Conservation (phyloP, 2,113 vertebrate genomes). For the Tyrannus savana region DNA sequence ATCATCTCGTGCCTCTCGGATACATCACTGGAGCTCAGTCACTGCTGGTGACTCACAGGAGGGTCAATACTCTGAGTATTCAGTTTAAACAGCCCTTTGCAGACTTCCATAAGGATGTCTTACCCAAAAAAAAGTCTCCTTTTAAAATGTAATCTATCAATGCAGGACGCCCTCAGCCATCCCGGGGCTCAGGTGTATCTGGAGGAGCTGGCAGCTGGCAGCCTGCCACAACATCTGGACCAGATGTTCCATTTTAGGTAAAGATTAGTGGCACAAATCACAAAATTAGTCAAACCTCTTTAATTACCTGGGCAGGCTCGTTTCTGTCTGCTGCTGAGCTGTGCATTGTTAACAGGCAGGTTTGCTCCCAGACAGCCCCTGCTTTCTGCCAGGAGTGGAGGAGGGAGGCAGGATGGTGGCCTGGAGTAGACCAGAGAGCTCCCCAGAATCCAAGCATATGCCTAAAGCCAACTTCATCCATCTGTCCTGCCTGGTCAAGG, state of each 20-base stretch:
- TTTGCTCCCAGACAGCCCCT: accelerated
- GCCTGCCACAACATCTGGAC: conserved; percentile 44
- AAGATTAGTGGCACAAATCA: not conserved
- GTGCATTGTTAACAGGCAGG: not conserved
- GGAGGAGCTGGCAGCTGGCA: not conserved
- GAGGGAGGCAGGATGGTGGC: not conserved
- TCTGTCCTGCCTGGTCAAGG: not conserved
- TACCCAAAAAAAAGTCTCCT: not conserved
- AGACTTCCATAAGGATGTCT: not conserved
- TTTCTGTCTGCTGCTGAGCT: not conserved
- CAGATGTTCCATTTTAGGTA: conserved; percentile 30
- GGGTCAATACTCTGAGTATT: not conserved
- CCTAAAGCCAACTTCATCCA: not conserved
- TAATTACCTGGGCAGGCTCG: not conserved
- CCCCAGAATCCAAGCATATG: not conserved
- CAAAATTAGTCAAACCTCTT: not conserved
- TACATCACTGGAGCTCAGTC: not conserved
- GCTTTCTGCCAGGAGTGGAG: not conserved
- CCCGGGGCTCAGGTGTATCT: accelerated
- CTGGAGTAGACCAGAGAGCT: not conserved
- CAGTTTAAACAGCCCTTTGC: not conserved
- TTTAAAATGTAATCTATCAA: not conserved
- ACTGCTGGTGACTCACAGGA: not conserved
- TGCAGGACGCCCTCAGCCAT: not conserved
- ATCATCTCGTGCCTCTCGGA: not conserved